A percentile compares a stretch with the other conserved stretches of the same genome.
These are phyloP conservation scores for Megalops cyprinoides DNA, from an alignment of 2,797 vertebrate species.

Conservation along the genomic window DNA sequence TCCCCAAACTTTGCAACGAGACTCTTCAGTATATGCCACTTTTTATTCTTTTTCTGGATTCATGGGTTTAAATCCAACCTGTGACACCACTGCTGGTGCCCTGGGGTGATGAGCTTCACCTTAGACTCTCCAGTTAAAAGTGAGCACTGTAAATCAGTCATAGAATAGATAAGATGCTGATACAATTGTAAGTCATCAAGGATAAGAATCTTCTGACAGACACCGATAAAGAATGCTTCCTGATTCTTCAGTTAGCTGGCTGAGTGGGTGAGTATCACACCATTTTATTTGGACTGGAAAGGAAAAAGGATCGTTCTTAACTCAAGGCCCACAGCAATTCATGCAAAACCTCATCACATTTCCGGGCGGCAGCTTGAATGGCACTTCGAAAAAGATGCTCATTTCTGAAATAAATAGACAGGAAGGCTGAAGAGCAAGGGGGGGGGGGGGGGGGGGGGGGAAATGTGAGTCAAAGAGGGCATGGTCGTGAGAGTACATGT, in stretches of 20 bases:
- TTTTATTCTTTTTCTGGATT: too few relatives aligned
- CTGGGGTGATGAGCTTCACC: not conserved
- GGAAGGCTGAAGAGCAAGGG: not conserved
- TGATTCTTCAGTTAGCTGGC: not conserved
- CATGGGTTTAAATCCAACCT: too few relatives aligned
- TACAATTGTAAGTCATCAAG: not conserved
- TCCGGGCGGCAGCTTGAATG: slow-evolving; percentile 56
- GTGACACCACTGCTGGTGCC: not conserved
- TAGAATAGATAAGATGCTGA: not conserved
- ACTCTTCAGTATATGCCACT: not conserved
- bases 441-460: slow-evolving; percentile 21
- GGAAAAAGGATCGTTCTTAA: slow-evolving; percentile 6
- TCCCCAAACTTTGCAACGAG: too few relatives aligned
- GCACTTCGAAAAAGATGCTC: slow-evolving; percentile 55
- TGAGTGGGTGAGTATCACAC: slow-evolving; percentile 21
- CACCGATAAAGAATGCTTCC: slow-evolving; percentile 5
- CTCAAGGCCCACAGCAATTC: slow-evolving; percentile 24
- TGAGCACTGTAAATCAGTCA: not conserved
- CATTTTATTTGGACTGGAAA: slow-evolving; percentile 19
- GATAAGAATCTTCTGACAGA: not conserved
- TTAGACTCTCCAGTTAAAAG: not conserved
- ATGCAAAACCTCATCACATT: slow-evolving; percentile 23
- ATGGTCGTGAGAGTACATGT: slow-evolving; percentile 25
- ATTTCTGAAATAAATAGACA: slow-evolving; percentile 39
- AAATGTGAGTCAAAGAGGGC: too few relatives aligned